These are phyloP conservation scores for Aphelocoma californica DNA, from an alignment of 2,797 vertebrate genomes.

Conservation along the genomic window DNA sequence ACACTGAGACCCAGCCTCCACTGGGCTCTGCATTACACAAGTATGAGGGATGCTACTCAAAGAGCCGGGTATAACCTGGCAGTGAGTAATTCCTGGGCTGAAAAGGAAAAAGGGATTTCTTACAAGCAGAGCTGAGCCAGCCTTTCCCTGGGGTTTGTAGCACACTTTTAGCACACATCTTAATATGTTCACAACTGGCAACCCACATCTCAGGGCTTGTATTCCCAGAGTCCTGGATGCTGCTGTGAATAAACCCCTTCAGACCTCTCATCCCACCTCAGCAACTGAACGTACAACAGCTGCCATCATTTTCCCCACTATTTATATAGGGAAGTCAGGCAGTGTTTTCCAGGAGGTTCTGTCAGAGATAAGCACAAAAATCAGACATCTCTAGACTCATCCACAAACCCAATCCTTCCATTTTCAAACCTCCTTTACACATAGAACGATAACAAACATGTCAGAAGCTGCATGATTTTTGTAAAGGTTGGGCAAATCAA, in stretches of 20 bases:
- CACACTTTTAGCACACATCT: neutral
- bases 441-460: neutral
- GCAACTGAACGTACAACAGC: neutral
- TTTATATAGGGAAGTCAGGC: neutral
- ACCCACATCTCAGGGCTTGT: neutral
- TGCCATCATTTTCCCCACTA: no score
- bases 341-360: neutral
- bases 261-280: neutral
- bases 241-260: neutral
- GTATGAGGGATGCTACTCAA: neutral
- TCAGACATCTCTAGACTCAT: neutral
- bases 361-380: neutral
- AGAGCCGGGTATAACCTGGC: neutral
- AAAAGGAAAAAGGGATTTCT: neutral
- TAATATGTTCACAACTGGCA: neutral
- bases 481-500: neutral
- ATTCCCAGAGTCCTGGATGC: neutral
- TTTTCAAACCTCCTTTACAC: neutral
- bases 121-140: neutral
- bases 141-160: neutral
- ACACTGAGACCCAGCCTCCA: neutral
- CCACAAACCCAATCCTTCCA: neutral
- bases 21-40: neutral
- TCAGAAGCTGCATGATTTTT: neutral
- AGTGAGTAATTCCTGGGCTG: neutral